Percentiles rank a stretch among this genome's conserved stretches.
phyloP scores from a whole-genome alignment of 2,113 vertebrate genomes.

The Clinocottus analis region DNA sequence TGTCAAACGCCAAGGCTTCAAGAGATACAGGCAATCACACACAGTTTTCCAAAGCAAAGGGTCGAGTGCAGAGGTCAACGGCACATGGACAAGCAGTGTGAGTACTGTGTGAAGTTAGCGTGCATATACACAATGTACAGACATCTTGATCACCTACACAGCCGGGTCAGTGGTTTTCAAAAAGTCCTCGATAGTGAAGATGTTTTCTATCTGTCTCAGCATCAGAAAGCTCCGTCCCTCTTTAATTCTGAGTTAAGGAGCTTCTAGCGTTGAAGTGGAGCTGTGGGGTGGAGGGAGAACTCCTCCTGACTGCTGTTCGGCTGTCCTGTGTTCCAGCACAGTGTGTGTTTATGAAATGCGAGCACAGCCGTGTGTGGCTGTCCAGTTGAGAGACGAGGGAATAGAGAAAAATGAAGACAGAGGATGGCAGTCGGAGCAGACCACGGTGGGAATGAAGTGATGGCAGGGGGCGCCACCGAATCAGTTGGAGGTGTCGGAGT shows the following conservation, averaged over 20 bases:
- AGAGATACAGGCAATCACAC: slow-evolving; percentile 68
- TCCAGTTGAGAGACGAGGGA: slow-evolving; percentile 35
- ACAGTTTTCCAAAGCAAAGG: slow-evolving; percentile 77
- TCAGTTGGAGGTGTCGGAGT: slow-evolving; percentile 90
- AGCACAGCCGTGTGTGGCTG: slow-evolving; percentile 44
- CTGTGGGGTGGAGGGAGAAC: slow-evolving; percentile 33
- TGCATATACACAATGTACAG: slow-evolving; percentile 80
- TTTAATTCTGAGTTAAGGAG: slow-evolving; percentile 37
- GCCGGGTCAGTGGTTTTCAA: slow-evolving; percentile 69
- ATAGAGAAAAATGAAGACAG: slow-evolving; percentile 30
- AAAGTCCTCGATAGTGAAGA: slow-evolving; percentile 62
- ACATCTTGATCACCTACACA: slow-evolving; percentile 74
- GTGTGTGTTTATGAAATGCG: slow-evolving; percentile 63
- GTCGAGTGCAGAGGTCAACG: slow-evolving; percentile 69
- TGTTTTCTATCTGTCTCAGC: slow-evolving; percentile 45
- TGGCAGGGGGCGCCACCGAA: slow-evolving; percentile 54
- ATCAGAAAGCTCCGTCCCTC: slow-evolving; percentile 52
- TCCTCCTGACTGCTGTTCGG: slow-evolving; percentile 50
- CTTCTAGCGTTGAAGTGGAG: slow-evolving; percentile 44
- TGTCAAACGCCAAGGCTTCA: slow-evolving; percentile 69
- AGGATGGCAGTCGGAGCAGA: slow-evolving; percentile 51
- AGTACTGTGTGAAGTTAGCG: slow-evolving; percentile 75
- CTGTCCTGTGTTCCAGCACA: slow-evolving; percentile 77
- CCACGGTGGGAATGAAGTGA: slow-evolving; percentile 51
- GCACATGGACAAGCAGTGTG: slow-evolving; percentile 72